Evolutionary conservation across 1,140 invertebrate genomes (phyloP), one percentile per base, ranked within the genome.

Genomic region (Drosophila chauvacae): DNA sequence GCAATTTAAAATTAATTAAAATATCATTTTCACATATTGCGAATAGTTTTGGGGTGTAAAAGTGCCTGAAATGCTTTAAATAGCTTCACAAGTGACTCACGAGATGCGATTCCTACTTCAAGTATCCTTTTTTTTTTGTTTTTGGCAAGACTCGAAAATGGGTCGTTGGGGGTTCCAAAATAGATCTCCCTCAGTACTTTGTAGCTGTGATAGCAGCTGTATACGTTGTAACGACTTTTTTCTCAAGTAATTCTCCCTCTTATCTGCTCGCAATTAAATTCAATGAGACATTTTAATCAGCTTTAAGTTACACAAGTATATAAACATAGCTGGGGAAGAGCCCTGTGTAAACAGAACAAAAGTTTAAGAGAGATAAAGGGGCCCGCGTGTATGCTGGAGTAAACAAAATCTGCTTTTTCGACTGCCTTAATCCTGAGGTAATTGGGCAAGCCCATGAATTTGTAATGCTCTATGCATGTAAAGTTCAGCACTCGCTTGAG

Each of bases 61-160:
- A 77, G 42, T 45, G 42, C 64, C 61, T 62, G 13, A 57, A 63
- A 63, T 35, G 39, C 60, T 55, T 72, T 63, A 86, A 86, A 85
- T 85, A 85, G 64, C 55, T 26, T 6, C 47, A 63, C 50, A 84
- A 74, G 82, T 88, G 84, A 88, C 61, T 88, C 84, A 88, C 78
- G 51, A 73, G 56, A 75, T 68, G 56, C 57, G 63, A 42, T 23
- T 42, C 44, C 58, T 70, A 59, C 47, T 64, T 63, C 28, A 51
- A 50, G 57, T 69, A 73, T 37, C 53, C 42, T 65, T 62, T 64
- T 55, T 48, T 77, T 59, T 56, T 59, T 51, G n/a, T 60, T 65
- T 44, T 85, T 84, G 63, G 59, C 72, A 81, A 80, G 65, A 56
- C 59, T 51, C 68, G 68, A 80, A 85, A 85, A 86, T 85, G 74